Evolutionary conservation across 2,888 invertebrate genomes (phyloP).

Genomic region (Hemithea aestivaria): DNA sequence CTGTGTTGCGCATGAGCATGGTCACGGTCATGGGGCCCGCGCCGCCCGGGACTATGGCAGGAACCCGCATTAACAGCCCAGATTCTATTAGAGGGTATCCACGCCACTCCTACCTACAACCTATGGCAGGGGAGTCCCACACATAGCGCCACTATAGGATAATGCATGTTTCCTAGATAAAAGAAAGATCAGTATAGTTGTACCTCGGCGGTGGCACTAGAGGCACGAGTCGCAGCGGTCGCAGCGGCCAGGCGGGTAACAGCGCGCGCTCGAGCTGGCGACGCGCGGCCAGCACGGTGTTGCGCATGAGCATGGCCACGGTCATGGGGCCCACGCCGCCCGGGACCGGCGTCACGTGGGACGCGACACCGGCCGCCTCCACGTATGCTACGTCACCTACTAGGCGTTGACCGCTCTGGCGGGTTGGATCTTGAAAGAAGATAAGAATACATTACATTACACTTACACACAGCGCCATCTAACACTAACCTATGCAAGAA

Average conservation of each 20-base stretch:
- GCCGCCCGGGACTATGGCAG: constrained; percentile 88
- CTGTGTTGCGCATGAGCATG: constrained; percentile 97
- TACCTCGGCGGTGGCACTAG: constrained; percentile 91
- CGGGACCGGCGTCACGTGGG: constrained; percentile 96
- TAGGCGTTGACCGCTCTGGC: constrained; percentile 88
- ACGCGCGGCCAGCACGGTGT: constrained; percentile 92
- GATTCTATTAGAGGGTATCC: too few relatives aligned
- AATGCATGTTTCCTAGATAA: too few relatives aligned
- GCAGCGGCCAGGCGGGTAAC: constrained; percentile 85
- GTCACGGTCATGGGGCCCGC: constrained; percentile 99
- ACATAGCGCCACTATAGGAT: too few relatives aligned
- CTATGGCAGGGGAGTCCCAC: too few relatives aligned
- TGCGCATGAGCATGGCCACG: constrained; percentile 97
- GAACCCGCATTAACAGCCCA: too few relatives aligned
- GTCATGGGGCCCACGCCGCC: constrained; percentile 99
- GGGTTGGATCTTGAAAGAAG: constrained; percentile 81
- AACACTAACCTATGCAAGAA: too few relatives aligned
- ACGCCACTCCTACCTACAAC: too few relatives aligned
- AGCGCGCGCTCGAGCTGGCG: constrained; percentile 78
- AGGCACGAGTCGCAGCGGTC: constrained; percentile 81
- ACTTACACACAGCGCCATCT: too few relatives aligned
- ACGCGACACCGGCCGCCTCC: constrained; percentile 88
- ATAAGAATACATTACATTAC: neutral
- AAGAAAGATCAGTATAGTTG: neutral
- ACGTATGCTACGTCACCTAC: constrained; percentile 97